Evolutionary conservation across 2,113 vertebrate genomes (phyloP).

Genomic region (Ictidomys tridecemlineatus): DNA sequence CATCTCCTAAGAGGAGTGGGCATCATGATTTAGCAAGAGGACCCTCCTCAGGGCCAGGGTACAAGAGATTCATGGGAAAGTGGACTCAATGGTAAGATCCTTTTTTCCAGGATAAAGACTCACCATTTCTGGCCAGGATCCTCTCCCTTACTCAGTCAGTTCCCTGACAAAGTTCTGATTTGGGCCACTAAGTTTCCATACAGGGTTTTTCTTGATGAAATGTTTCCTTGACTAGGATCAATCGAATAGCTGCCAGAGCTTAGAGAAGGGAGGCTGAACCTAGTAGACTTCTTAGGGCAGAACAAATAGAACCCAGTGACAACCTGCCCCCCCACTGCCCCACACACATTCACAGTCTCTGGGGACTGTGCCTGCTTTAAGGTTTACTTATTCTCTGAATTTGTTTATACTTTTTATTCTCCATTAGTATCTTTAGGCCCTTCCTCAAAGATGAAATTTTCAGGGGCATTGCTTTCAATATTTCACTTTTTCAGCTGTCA

Average conservation of each 20-base stretch:
- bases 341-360: not conserved
- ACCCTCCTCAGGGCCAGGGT: not conserved
- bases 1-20: not conserved
- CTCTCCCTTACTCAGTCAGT: not conserved
- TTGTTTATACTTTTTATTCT: not conserved
- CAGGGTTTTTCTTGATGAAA: not conserved
- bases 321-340: not conserved
- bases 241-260: not conserved
- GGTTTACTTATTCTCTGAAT: slow-evolving; percentile 1
- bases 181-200: not conserved
- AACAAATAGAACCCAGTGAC: not conserved
- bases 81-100: not conserved
- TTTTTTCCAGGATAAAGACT: not conserved
- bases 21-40: not conserved
- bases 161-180: not conserved
- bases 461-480: not conserved
- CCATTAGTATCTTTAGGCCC: not conserved
- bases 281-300: not conserved
- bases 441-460: not conserved
- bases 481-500: not conserved
- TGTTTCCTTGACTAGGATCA: not conserved
- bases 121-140: not conserved
- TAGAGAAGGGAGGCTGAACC: not conserved
- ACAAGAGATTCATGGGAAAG: not conserved
- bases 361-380: not conserved